A percentile compares a stretch with the other conserved stretches of the same genome.
Evolutionary conservation across 2,113 vertebrate species (phyloP).

Genomic region (Ictalurus punctatus): DNA sequence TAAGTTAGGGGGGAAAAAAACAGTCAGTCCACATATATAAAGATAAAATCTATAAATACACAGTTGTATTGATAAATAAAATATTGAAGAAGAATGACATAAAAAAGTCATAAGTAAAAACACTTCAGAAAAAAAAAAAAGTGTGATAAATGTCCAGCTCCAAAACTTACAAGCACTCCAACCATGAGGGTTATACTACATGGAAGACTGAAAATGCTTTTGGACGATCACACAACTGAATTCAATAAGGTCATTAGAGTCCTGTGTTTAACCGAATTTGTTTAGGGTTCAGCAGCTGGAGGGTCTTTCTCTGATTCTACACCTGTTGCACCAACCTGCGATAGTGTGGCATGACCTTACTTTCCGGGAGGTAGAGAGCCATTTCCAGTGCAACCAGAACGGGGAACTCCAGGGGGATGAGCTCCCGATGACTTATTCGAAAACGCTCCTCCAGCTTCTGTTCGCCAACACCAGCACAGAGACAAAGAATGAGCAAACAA

Average conservation of each 20-base stretch:
- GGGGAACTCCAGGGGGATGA: conserved; percentile 91
- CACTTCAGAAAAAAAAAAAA: too few relatives aligned
- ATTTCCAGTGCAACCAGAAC: conserved; percentile 97
- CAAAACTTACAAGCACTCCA: neutral
- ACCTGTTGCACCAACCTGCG: conserved; percentile 89
- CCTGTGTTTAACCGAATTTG: neutral
- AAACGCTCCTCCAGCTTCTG: conserved; percentile 97
- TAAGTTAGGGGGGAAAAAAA: conserved; percentile 9
- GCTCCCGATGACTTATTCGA: conserved; percentile 89
- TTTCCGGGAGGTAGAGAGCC: conserved; percentile 93
- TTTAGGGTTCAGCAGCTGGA: neutral
- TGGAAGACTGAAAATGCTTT: conserved; percentile 26
- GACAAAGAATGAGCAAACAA: neutral
- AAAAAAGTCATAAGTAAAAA: neutral
- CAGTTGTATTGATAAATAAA: conserved; percentile 38
- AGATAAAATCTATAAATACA: conserved; percentile 37
- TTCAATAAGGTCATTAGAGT: neutral
- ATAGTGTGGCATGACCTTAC: conserved; percentile 96
- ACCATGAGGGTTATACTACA: conserved; percentile 20
- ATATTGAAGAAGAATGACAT: neutral
- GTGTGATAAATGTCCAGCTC: neutral
- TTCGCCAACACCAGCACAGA: conserved; percentile 5
- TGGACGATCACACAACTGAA: neutral
- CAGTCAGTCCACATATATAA: conserved; percentile 2
- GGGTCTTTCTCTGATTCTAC: conserved; percentile 59